Conservation (phyloP, 1,140 invertebrate genomes). For the Brachionus sp. region DNA sequence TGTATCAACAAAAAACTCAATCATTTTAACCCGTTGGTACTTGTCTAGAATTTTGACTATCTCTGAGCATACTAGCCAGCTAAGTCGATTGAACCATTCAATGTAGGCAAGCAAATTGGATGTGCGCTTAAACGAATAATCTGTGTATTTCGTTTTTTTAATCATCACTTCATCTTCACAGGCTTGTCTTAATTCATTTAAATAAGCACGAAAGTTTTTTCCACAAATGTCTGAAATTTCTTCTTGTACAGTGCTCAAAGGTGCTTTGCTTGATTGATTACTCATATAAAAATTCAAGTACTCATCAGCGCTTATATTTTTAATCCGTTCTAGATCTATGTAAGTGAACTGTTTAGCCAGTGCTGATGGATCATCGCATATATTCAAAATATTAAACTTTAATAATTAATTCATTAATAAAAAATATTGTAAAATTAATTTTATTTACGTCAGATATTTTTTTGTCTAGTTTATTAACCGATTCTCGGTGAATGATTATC, state of each 20-base stretch:
- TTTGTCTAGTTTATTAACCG: neutral
- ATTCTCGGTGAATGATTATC: neutral
- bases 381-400: neutral
- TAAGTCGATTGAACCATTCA: conserved; percentile 16
- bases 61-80: neutral
- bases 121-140: neutral
- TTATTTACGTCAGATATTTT: neutral
- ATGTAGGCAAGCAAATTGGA: conserved; percentile 30
- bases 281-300: conserved; percentile 21
- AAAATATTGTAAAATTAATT: neutral
- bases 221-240: neutral
- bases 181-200: conserved; percentile 10
- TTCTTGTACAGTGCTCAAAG: neutral
- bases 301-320: conserved; percentile 4
- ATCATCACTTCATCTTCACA: neutral
- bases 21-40: neutral
- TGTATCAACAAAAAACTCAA: neutral
- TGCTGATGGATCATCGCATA: neutral
- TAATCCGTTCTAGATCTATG: conserved; percentile 18
- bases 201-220: conserved; percentile 26
- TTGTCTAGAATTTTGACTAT: neutral
- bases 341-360: conserved; percentile 4
- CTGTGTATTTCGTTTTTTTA: neutral
- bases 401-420: neutral
- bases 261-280: neutral